A percentile compares a stretch with the other conserved stretches of the same genome.
Conservation (phyloP, 1,140 invertebrate genomes). For the Drosophila tropicalis region DNA sequence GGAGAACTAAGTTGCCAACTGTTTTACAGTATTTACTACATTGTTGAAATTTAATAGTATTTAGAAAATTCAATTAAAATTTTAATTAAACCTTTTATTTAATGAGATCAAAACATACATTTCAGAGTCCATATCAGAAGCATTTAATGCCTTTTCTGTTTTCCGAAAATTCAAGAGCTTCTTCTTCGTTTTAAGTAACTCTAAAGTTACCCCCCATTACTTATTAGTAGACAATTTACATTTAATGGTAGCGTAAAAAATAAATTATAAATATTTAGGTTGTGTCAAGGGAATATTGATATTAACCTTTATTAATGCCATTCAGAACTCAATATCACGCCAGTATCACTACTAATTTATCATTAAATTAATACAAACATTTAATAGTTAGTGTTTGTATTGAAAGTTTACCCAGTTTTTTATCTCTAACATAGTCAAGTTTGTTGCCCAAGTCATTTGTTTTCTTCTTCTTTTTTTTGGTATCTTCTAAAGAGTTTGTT, state of each 20-base stretch:
- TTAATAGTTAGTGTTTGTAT: background rate
- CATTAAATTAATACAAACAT: background rate
- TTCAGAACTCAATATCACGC: slow-evolving; percentile 2
- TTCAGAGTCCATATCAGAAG: no score
- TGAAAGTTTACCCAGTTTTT: background rate
- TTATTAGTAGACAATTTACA: no score
- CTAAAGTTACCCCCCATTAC: no score
- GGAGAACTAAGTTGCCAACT: background rate
- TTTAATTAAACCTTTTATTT: no score
- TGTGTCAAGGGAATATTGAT: background rate
- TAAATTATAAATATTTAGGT: background rate
- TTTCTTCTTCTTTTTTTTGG: background rate
- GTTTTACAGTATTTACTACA: background rate
- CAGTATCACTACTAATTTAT: background rate
- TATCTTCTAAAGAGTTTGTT: slow-evolving; percentile 40
- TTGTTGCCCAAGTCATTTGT: slow-evolving; percentile 44
- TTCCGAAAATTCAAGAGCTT: no score
- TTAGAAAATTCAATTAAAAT: no score
- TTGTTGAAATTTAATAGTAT: no score
- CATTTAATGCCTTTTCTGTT: no score
- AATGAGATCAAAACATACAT: no score
- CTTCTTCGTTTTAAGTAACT: no score
- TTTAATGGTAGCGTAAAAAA: no score
- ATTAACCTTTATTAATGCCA: slow-evolving; percentile 16
- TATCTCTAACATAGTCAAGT: slow-evolving; percentile 14